Conservation (phyloP, 2,888 invertebrate genomes). For the Trissolcus japonicus region DNA sequence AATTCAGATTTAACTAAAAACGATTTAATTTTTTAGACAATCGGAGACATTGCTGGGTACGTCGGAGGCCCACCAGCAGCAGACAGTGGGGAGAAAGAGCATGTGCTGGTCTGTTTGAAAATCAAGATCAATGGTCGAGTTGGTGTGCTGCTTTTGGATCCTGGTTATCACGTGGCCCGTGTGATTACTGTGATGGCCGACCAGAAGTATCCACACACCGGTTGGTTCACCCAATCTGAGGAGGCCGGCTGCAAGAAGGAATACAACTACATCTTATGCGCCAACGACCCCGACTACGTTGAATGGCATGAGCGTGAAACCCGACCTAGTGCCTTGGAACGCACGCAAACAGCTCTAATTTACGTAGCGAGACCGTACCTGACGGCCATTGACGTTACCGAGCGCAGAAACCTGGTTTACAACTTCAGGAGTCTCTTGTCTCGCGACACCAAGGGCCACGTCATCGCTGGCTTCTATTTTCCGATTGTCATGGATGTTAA, state of each 20-base stretch:
- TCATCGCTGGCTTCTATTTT: slow-evolving; percentile 91
- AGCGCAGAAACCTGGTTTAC: slow-evolving; percentile 92
- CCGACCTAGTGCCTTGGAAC: slow-evolving; percentile 78
- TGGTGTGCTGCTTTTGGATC: slow-evolving; percentile 90
- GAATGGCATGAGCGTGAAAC: slow-evolving; percentile 91
- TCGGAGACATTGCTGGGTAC: slow-evolving; percentile 76
- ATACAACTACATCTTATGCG: slow-evolving; percentile 87
- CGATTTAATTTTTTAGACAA: slow-evolving; percentile 66
- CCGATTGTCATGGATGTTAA: slow-evolving; percentile 80
- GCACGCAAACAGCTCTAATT: slow-evolving; percentile 84
- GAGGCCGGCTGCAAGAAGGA: slow-evolving; percentile 87
- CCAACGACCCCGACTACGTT: slow-evolving; percentile 84
- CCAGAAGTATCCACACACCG: slow-evolving; percentile 89
- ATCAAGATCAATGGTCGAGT: slow-evolving; percentile 84
- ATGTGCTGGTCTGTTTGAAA: slow-evolving; percentile 88
- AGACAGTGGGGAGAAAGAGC: slow-evolving; percentile 88
- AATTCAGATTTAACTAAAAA: not conserved
- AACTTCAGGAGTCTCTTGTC: slow-evolving; percentile 88
- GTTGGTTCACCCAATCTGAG: slow-evolving; percentile 90
- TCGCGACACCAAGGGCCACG: slow-evolving; percentile 89
- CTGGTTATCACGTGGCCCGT: slow-evolving; percentile 92
- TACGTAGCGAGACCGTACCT: slow-evolving; percentile 88
- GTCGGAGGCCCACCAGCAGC: slow-evolving; percentile 77
- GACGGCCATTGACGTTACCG: slow-evolving; percentile 89
- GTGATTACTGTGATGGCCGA: slow-evolving; percentile 93